A percentile compares a stretch with the other conserved stretches of the same genome.
phyloP scores from a whole-genome alignment of 2,113 vertebrate species.

The Amblyornis subalaris region DNA sequence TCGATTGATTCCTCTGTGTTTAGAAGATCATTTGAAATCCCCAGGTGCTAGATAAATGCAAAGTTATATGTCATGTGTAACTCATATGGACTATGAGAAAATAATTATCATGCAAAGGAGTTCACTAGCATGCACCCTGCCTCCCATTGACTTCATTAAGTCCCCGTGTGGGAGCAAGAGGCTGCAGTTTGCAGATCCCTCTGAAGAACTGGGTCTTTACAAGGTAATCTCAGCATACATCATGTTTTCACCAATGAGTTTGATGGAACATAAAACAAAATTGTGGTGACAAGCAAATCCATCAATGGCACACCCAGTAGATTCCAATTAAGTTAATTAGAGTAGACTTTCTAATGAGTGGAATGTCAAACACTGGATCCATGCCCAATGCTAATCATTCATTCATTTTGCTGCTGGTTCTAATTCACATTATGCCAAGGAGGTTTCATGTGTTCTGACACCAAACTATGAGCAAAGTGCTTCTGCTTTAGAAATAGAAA shows the following conservation, averaged over 20 bases:
- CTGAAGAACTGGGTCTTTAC: conserved; percentile 38
- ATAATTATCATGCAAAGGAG: conserved; percentile 13
- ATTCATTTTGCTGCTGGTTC: conserved; percentile 66
- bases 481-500: conserved; percentile 44
- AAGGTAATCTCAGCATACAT: conserved; percentile 61
- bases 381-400: conserved; percentile 69
- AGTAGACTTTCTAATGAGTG: conserved; percentile 69
- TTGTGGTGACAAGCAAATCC: conserved; percentile 67
- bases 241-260: conserved; percentile 66
- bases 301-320: conserved; percentile 71
- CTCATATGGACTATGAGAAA: neutral
- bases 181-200: conserved; percentile 39
- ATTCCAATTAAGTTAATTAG: conserved; percentile 72
- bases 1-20: conserved; percentile 15
- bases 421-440: conserved; percentile 56
- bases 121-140: neutral
- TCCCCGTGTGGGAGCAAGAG: neutral
- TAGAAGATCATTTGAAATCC: conserved; percentile 36
- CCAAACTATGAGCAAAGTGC: conserved; percentile 47
- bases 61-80: neutral
- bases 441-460: conserved; percentile 63
- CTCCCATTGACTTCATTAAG: conserved; percentile 22
- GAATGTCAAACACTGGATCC: conserved; percentile 69
- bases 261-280: conserved; percentile 68
- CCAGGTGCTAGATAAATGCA: neutral